Evolutionary conservation across 2,888 invertebrate species (phyloP).

Genomic region (Callyntrura guangdongensis): DNA sequence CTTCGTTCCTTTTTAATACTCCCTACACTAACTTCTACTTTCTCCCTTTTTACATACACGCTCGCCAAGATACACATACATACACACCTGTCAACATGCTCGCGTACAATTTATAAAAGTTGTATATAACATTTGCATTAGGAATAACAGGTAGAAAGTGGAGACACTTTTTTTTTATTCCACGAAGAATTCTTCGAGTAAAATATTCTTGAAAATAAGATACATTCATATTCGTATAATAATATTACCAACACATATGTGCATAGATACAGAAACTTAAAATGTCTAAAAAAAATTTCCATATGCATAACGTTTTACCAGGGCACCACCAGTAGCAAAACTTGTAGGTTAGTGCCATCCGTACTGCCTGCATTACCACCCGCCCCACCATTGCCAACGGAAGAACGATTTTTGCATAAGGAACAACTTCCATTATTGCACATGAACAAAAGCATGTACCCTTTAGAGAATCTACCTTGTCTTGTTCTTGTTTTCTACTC

Average conservation of each 20-base stretch:
- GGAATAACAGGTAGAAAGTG: not conserved
- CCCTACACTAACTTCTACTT: not conserved
- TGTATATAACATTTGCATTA: not conserved
- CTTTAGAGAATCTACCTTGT: not conserved
- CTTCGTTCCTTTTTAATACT: conserved; percentile 11
- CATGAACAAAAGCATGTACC: not conserved
- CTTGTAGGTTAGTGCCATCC: not conserved
- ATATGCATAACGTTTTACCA: too few relatives aligned
- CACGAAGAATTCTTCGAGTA: not conserved
- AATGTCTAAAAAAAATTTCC: too few relatives aligned
- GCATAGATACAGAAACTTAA: too few relatives aligned
- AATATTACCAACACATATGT: too few relatives aligned
- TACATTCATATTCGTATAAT: too few relatives aligned
- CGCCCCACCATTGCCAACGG: not conserved
- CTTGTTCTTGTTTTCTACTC: not conserved
- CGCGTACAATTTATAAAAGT: too few relatives aligned
- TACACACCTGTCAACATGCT: not conserved
- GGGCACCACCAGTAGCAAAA: too few relatives aligned
- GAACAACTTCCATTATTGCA: not conserved
- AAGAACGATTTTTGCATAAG: conserved; percentile 12
- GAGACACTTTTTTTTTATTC: not conserved
- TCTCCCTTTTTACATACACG: not conserved
- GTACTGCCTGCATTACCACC: not conserved
- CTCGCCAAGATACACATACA: not conserved
- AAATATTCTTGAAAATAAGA: not conserved